phyloP scores from a whole-genome alignment of 1,140 invertebrate species.

The Caligus rogercresseyi region DNA sequence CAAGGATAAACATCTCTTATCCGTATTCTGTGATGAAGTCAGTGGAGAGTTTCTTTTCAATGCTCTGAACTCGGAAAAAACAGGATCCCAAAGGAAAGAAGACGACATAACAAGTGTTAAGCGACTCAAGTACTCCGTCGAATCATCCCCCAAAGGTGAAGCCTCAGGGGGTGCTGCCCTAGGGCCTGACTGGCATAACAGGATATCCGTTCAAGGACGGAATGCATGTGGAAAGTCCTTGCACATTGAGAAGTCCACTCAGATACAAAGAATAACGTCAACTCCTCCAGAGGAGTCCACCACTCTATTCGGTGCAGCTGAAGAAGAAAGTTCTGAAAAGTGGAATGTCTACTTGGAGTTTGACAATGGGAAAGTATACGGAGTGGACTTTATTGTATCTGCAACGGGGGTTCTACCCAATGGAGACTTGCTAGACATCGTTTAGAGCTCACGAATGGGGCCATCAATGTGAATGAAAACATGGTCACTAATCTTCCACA shows the following conservation, averaged over 20 bases:
- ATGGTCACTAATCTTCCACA: conserved; percentile 59
- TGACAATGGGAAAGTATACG: conserved; percentile 50
- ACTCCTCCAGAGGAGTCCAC: not conserved
- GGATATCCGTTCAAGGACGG: conserved; percentile 44
- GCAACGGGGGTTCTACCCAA: conserved; percentile 78
- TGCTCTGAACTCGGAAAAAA: conserved; percentile 28
- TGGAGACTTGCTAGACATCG: conserved; percentile 28
- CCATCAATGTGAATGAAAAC: conserved; percentile 60
- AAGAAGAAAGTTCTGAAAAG: conserved; percentile 21
- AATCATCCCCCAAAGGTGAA: conserved; percentile 4
- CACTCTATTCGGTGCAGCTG: not conserved
- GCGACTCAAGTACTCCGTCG: conserved; percentile 31
- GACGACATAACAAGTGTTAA: not conserved
- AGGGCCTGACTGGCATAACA: conserved; percentile 81
- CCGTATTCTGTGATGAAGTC: conserved; percentile 86
- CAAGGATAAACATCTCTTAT: conserved; percentile 74
- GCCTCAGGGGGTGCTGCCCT: conserved; percentile 50
- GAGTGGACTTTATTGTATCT: conserved; percentile 82
- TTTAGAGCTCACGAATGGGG: conserved; percentile 43
- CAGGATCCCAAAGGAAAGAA: not conserved
- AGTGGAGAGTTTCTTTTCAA: conserved; percentile 77
- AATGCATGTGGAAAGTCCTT: conserved; percentile 22
- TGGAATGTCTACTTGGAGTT: conserved; percentile 56
- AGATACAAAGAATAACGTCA: conserved; percentile 25
- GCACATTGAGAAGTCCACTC: conserved; percentile 14